Percentiles rank a stretch among this genome's conserved stretches.
These are phyloP conservation scores for Eumacrocentrus americanus DNA, from an alignment of 2,888 invertebrate species.

Conservation along the genomic window DNA sequence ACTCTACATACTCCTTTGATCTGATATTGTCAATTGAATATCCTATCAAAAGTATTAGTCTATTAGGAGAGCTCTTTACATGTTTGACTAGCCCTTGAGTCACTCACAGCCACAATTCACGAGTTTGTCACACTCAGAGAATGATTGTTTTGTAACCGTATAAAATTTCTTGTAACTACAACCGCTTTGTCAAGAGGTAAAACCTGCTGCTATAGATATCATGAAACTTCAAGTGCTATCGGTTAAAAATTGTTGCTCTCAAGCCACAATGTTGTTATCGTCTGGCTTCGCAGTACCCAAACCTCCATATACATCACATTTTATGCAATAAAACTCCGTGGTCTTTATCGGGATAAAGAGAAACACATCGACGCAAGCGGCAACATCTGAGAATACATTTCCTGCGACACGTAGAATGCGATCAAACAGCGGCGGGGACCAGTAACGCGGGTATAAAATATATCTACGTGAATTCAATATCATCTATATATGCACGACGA, in stretches of 20 bases:
- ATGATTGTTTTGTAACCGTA: no score
- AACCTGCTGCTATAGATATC: neutral
- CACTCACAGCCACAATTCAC: no score
- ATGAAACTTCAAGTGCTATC: conserved; percentile 8
- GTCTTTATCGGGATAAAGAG: conserved; percentile 2
- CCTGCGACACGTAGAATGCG: conserved; percentile 7
- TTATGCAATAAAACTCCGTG: conserved; percentile 12
- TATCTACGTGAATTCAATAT: conserved; percentile 1
- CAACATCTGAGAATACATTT: conserved; percentile 4
- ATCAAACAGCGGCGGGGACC: conserved; percentile 7
- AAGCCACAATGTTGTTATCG: conserved; percentile 1
- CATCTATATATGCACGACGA: conserved; percentile 3
- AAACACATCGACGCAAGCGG: conserved; percentile 5
- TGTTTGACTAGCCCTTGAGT: no score
- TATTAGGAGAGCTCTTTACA: no score
- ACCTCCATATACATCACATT: neutral
- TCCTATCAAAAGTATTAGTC: no score
- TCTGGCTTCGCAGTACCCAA: conserved; percentile 1
- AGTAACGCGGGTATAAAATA: conserved; percentile 1
- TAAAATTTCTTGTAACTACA: neutral
- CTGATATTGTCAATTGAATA: no score
- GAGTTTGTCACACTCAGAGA: no score
- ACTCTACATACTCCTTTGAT: no score
- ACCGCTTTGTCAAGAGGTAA: neutral
- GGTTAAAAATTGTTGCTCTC: conserved; percentile 5